Percentiles rank a stretch among this genome's conserved stretches.
These are phyloP conservation scores for Agrypnus murinus DNA, from an alignment of 2,888 invertebrate genomes.

Conservation along the genomic window DNA sequence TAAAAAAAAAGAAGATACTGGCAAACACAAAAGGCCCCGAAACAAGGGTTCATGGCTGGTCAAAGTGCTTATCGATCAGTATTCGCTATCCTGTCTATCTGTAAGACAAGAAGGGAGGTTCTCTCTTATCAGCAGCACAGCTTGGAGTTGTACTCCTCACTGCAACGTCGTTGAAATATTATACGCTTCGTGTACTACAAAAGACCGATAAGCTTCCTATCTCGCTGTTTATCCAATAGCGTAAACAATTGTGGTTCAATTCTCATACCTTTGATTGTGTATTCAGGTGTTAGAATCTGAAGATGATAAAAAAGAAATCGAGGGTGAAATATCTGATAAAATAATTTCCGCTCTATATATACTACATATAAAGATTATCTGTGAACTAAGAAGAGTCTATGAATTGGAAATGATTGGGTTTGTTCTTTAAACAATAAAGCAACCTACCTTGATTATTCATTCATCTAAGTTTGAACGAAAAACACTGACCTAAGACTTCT, in stretches of 20 bases:
- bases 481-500: too few species aligned
- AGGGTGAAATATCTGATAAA: conserved; percentile 5
- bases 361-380: too few species aligned
- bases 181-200: conserved; percentile 17
- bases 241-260: conserved; percentile 14
- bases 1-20: conserved; percentile 21
- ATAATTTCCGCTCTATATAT: conserved; percentile 1
- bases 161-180: conserved; percentile 15
- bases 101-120: conserved; percentile 16
- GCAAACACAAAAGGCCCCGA: conserved; percentile 30
- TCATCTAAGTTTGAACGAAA: too few species aligned
- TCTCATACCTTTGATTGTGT: conserved; percentile 8
- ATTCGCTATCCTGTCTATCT: conserved; percentile 21
- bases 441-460: too few species aligned
- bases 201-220: conserved; percentile 24
- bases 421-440: too few species aligned
- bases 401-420: too few species aligned
- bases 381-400: too few species aligned
- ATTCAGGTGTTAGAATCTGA: conserved; percentile 4
- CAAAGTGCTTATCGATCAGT: conserved; percentile 43
- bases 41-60: conserved; percentile 45
- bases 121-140: not conserved
- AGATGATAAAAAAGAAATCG: conserved; percentile 5
- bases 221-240: conserved; percentile 25
- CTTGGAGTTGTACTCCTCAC: not conserved